Percentiles rank a stretch among this genome's conserved stretches.
phyloP scores from a whole-genome alignment of 2,797 vertebrate species.

The Bradypus variegatus region DNA sequence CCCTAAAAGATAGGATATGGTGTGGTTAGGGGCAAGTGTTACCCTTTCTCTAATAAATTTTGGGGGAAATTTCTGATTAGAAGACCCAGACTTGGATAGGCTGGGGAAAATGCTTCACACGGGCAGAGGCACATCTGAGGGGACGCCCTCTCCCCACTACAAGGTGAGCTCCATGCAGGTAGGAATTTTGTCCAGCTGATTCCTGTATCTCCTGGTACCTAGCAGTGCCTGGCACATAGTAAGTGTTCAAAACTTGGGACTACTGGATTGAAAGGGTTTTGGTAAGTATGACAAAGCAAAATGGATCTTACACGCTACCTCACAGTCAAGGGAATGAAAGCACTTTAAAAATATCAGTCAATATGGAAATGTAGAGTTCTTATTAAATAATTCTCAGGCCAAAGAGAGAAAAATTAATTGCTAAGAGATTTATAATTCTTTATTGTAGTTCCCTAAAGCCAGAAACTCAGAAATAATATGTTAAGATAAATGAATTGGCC shows the following conservation, averaged over 20 bases:
- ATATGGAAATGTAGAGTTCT: not conserved
- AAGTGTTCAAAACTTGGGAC: not conserved
- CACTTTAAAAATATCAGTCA: conserved; percentile 13
- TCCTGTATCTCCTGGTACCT: not conserved
- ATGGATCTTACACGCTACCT: not conserved
- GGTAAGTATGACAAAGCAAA: not conserved
- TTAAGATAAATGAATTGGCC: not conserved
- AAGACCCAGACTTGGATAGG: not conserved
- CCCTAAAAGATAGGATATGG: not conserved
- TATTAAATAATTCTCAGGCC: not conserved
- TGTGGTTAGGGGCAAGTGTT: not conserved
- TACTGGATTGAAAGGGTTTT: not conserved
- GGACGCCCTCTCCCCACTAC: not conserved
- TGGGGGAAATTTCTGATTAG: not conserved
- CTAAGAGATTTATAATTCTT: conserved; percentile 25
- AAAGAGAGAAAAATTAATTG: conserved; percentile 23
- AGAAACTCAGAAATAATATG: not conserved
- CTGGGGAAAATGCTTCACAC: not conserved
- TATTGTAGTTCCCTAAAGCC: not conserved
- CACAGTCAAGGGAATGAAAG: not conserved
- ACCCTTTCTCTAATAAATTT: not conserved
- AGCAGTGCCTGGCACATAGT: not conserved
- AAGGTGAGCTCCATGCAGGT: not conserved
- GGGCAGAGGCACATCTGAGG: not conserved
- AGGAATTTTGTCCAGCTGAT: not conserved